Conservation (phyloP, 2,113 vertebrate species). For the Phodopus roborovskii region DNA sequence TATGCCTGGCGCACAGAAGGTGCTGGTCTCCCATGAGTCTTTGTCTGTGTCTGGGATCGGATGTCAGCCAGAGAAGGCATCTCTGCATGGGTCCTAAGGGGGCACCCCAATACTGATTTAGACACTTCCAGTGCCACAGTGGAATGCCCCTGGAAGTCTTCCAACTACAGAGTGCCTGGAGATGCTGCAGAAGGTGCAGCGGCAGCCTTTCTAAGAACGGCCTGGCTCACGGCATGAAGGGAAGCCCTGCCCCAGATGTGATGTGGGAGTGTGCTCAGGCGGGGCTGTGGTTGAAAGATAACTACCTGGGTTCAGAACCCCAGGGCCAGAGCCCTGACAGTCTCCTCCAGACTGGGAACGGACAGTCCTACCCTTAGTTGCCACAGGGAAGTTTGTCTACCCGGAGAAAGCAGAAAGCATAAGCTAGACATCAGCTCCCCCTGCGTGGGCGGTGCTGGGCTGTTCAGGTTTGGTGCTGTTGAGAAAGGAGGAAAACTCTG, state of each 20-base stretch:
- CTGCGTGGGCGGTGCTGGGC: too few relatives aligned
- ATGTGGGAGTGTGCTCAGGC: background rate
- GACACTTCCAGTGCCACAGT: conserved; percentile 10
- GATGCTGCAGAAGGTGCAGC: background rate
- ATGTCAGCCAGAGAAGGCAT: conserved; percentile 3
- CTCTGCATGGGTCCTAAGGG: background rate
- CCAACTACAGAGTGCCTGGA: conserved; percentile 35
- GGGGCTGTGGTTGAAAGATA: background rate
- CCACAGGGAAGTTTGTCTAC: background rate
- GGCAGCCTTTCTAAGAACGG: conserved; percentile 33
- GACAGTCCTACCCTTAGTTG: background rate
- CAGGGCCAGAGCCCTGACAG: background rate
- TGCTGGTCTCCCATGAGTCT: background rate
- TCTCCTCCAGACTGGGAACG: background rate
- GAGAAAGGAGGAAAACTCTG: background rate
- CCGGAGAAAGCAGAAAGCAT: background rate
- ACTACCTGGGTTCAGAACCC: background rate
- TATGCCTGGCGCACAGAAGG: background rate
- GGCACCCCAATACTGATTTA: background rate
- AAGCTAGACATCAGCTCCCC: fast-evolving
- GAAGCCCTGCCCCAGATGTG: background rate
- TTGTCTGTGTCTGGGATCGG: background rate
- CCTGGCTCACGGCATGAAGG: background rate
- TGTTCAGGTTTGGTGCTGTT: background rate
- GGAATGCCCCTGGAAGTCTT: conserved; percentile 33